Conservation (phyloP, 2,888 invertebrate genomes). For the Theodoxus fluviatilis region DNA sequence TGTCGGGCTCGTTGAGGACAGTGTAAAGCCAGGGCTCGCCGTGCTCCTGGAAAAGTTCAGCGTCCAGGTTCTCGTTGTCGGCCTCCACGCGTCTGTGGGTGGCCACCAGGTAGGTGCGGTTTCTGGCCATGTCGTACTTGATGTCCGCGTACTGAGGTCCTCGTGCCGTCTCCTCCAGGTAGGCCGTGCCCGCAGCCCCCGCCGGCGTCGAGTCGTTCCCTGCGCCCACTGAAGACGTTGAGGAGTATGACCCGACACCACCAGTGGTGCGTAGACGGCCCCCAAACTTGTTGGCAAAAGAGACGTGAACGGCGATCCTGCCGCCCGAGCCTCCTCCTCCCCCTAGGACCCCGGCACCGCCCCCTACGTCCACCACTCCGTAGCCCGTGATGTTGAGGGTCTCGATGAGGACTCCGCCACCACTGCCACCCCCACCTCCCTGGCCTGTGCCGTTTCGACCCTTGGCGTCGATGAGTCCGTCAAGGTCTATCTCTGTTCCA, state of each 20-base stretch:
- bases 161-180: constrained; percentile 46
- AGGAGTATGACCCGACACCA: constrained; percentile 43
- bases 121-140: constrained; percentile 41
- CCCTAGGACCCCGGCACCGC: constrained; percentile 40
- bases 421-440: constrained; percentile 50
- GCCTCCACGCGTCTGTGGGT: constrained; percentile 41
- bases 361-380: constrained; percentile 45
- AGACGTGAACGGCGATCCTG: constrained; percentile 42
- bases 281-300: constrained; percentile 42
- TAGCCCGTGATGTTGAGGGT: constrained; percentile 51
- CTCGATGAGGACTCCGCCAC: constrained; percentile 45
- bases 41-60: constrained; percentile 41
- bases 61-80: constrained; percentile 47
- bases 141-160: constrained; percentile 54
- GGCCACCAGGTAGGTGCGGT: constrained; percentile 33
- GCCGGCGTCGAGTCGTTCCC: constrained; percentile 37
- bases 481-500: constrained; percentile 43
- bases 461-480: constrained; percentile 44
- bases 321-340: constrained; percentile 50
- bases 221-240: too few relatives aligned
- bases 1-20: constrained; percentile 39
- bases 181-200: constrained; percentile 53
- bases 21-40: constrained; percentile 51
- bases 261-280: constrained; percentile 44
- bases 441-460: constrained; percentile 39